Evolutionary conservation across 2,113 vertebrate genomes (phyloP).

Genomic region (Pelvicachromis taeniatus): DNA sequence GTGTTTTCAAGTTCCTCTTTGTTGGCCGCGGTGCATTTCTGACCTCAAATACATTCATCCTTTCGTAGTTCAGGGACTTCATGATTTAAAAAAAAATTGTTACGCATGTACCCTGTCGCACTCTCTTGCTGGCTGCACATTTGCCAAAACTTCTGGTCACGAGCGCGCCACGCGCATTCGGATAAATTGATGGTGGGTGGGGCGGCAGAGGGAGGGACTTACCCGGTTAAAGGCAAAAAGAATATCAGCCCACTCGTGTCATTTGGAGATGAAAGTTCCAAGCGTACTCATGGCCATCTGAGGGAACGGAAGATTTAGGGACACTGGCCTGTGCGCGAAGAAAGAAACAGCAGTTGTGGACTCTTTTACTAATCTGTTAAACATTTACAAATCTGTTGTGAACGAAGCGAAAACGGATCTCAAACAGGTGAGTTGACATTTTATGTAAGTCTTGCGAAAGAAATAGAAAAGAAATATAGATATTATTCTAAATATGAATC

Average conservation of each 20-base stretch:
- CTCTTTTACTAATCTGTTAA: not conserved
- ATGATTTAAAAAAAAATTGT: not conserved
- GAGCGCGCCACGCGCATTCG: constrained; percentile 75
- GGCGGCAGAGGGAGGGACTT: constrained; percentile 64
- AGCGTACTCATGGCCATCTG: constrained; percentile 53
- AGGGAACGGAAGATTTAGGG: constrained; percentile 11
- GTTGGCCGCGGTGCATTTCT: not conserved
- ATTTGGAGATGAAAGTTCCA: constrained; percentile 60
- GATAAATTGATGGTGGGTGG: constrained; percentile 56
- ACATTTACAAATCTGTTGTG: not conserved
- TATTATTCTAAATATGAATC: not conserved
- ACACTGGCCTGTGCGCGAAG: constrained; percentile 1
- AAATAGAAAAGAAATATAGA: not conserved
- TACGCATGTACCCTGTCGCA: not conserved
- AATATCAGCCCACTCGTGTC: constrained; percentile 23
- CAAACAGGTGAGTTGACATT: constrained; percentile 48
- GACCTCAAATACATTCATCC: not conserved
- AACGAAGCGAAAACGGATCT: not conserved
- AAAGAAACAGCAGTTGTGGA: constrained; percentile 21
- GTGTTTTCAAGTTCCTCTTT: not conserved
- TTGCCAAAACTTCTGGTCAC: constrained; percentile 66
- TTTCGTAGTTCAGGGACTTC: not conserved
- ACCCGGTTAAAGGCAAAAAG: constrained; percentile 32
- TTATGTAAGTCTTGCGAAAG: not conserved
- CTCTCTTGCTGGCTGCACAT: not conserved